These are phyloP conservation scores for Drosophila littoralis DNA, from an alignment of 1,140 invertebrate species.

Conservation along the genomic window DNA sequence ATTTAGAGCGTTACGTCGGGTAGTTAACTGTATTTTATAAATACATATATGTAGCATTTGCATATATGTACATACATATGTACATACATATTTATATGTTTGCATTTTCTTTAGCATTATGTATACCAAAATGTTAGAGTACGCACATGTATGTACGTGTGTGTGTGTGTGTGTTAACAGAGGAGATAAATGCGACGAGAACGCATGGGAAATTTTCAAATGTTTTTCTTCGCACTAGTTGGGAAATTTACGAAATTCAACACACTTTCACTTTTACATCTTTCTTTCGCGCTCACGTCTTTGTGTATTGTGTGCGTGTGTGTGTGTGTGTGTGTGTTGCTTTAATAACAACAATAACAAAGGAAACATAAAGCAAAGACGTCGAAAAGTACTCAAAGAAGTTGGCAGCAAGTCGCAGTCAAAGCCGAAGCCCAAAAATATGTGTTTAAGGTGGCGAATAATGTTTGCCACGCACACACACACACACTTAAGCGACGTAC, in stretches of 20 bases:
- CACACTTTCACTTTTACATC: slow-evolving; percentile 76
- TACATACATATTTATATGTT: background rate
- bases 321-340: slow-evolving; percentile 26
- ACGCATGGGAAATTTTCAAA: slow-evolving; percentile 77
- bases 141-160: slow-evolving; percentile 18
- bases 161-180: slow-evolving; percentile 28
- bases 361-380: slow-evolving; percentile 61
- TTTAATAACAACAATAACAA: slow-evolving; percentile 73
- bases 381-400: slow-evolving; percentile 44
- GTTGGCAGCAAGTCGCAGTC: slow-evolving; percentile 25
- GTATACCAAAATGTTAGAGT: slow-evolving; percentile 56
- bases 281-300: slow-evolving; percentile 33
- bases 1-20: background rate
- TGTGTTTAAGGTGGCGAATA: slow-evolving; percentile 35
- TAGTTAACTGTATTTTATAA: background rate
- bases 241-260: slow-evolving; percentile 75
- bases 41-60: background rate
- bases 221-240: slow-evolving; percentile 49
- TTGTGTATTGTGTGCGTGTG: slow-evolving; percentile 1
- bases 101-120: slow-evolving; percentile 55
- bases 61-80: background rate
- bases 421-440: slow-evolving; percentile 22
- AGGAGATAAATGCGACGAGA: slow-evolving; percentile 61
- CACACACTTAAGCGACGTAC: background rate
- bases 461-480: slow-evolving; percentile 33